Evolutionary conservation across 2,797 vertebrate species (phyloP).

Genomic region (Parotocinclus haroldoi): DNA sequence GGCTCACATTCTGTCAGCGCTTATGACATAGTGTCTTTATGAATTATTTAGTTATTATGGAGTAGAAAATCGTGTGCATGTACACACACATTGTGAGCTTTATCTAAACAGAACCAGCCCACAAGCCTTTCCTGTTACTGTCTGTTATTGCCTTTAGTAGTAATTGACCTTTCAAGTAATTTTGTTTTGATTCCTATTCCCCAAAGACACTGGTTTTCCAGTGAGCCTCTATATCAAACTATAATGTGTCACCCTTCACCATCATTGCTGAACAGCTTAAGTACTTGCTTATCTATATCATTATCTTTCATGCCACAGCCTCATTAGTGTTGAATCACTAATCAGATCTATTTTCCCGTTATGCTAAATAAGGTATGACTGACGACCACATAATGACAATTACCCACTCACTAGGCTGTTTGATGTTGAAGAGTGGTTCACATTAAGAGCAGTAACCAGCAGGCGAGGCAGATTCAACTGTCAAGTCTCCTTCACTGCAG

Average conservation of each 20-base stretch:
- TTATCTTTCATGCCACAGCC: constrained; percentile 32
- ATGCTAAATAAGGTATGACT: constrained; percentile 33
- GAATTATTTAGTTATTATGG: too few species aligned
- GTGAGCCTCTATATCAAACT: constrained; percentile 29
- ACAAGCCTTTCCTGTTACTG: constrained; percentile 14
- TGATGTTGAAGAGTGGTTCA: constrained; percentile 22
- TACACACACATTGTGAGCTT: background rate
- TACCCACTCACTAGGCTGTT: constrained; percentile 27
- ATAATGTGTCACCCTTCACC: constrained; percentile 24
- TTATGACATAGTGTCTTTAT: background rate
- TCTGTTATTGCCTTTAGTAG: constrained; percentile 30
- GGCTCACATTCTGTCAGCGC: constrained; percentile 1
- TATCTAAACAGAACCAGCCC: constrained; percentile 23
- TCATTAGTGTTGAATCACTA: constrained; percentile 42
- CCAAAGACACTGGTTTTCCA: constrained; percentile 20
- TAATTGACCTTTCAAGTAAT: constrained; percentile 46
- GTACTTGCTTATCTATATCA: constrained; percentile 49
- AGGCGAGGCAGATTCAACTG: constrained; percentile 22
- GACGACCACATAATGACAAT: constrained; percentile 40
- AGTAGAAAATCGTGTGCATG: background rate
- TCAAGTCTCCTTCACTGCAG: constrained; percentile 14
- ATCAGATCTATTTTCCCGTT: constrained; percentile 34
- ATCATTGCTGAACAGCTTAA: constrained; percentile 37
- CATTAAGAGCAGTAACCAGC: constrained; percentile 35
- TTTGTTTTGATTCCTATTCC: constrained; percentile 34